Conservation (phyloP, 1,140 invertebrate species). For the Acromyrmex echinatior region DNA sequence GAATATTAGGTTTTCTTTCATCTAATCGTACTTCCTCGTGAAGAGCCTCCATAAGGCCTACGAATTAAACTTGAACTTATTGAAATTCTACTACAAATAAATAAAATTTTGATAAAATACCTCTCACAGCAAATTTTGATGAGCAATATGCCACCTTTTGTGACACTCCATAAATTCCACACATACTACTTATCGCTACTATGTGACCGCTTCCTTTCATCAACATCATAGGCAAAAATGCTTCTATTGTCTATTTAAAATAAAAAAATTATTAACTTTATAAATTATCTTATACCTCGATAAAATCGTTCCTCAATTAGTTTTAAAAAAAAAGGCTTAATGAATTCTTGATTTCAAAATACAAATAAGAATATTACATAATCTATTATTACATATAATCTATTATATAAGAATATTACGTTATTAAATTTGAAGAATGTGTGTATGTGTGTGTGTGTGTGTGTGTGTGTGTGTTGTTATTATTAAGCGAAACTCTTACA, state of each 20-base stretch:
- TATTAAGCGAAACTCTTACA: too few relatives aligned
- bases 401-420: neutral
- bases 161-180: slow-evolving; percentile 92
- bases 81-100: neutral
- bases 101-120: slow-evolving; percentile 80
- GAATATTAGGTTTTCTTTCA: slow-evolving; percentile 63
- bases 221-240: slow-evolving; percentile 96
- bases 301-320: neutral
- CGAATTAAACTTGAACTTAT: neutral
- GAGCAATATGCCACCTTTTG: slow-evolving; percentile 97
- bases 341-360: neutral
- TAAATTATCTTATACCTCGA: neutral
- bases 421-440: neutral
- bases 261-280: neutral
- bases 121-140: slow-evolving; percentile 96
- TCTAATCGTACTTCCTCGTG: slow-evolving; percentile 76
- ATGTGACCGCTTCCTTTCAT: slow-evolving; percentile 94
- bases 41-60: slow-evolving; percentile 81
- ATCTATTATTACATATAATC: neutral
- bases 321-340: neutral
- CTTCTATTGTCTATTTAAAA: slow-evolving; percentile 89
- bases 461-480: too few relatives aligned
- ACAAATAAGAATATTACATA: neutral
- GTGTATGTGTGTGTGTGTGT: too few relatives aligned
- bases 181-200: slow-evolving; percentile 96